Conservation (phyloP, 64 coral and sea anemone genomes). For the Orbicella faveolata region DNA sequence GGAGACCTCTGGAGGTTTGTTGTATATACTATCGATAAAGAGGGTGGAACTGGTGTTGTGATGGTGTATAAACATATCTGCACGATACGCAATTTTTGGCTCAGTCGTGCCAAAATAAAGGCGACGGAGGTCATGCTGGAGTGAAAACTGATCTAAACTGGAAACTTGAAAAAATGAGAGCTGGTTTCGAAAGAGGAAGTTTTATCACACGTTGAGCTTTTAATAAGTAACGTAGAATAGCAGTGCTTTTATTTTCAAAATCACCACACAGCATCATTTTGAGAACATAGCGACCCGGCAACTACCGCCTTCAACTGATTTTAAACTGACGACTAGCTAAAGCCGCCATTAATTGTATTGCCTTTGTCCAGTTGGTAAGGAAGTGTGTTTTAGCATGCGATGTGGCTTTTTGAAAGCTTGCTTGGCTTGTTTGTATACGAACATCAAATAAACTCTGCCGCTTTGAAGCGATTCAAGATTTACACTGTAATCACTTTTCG, state of each 20-base stretch:
- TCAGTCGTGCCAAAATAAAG: neutral
- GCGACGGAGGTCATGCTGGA: neutral
- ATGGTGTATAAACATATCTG: neutral
- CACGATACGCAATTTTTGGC: neutral
- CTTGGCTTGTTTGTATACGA: constrained; percentile 23
- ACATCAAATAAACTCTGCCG: constrained; percentile 2
- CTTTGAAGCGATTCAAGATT: neutral
- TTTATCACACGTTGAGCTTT: neutral
- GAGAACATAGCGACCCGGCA: neutral
- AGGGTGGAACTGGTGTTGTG: neutral
- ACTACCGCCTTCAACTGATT: neutral
- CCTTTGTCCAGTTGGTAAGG: constrained; percentile 1
- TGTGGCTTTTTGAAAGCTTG: constrained; percentile 10
- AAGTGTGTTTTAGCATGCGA: constrained; percentile 6
- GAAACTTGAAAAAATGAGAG: neutral
- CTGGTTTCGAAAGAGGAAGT: neutral
- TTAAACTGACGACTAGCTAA: neutral
- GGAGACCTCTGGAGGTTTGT: neutral
- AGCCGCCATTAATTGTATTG: neutral
- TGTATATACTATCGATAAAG: neutral
- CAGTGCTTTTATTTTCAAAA: neutral
- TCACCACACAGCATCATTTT: neutral
- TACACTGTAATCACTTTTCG: neutral
- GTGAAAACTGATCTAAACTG: neutral
- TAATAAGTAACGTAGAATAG: neutral